phyloP scores from a whole-genome alignment of 2,113 vertebrate genomes.

The Mastomys coucha region DNA sequence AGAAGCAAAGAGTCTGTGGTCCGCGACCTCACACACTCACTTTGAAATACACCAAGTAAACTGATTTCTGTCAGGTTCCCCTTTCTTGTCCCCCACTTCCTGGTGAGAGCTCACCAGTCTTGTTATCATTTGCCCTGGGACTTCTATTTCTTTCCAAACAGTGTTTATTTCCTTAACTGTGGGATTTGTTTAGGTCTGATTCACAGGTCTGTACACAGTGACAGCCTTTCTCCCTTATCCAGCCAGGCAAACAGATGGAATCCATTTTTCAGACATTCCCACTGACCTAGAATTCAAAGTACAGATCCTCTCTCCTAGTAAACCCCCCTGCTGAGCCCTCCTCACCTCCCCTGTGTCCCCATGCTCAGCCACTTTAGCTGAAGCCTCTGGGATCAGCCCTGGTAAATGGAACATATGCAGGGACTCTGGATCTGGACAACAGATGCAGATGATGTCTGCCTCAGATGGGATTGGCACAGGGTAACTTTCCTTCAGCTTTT shows the following conservation, averaged over 20 bases:
- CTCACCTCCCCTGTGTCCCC: constrained; percentile 22
- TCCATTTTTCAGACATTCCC: constrained; percentile 66
- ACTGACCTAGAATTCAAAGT: constrained; percentile 70
- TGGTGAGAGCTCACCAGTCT: constrained; percentile 13
- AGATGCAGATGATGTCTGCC: constrained; percentile 17
- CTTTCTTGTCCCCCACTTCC: constrained; percentile 36
- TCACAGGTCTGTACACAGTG: constrained; percentile 33
- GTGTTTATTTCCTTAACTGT: constrained; percentile 38
- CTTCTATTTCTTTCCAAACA: constrained; percentile 46
- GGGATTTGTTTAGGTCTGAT: constrained; percentile 66
- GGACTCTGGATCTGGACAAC: constrained; percentile 56
- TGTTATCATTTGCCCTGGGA: constrained; percentile 60
- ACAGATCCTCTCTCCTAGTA: not conserved
- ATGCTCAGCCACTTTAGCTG: constrained; percentile 6
- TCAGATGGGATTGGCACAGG: not conserved
- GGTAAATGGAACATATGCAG: constrained; percentile 31
- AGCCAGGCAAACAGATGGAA: constrained; percentile 59
- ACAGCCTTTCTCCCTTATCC: constrained; percentile 4
- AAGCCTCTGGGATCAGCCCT: constrained; percentile 36
- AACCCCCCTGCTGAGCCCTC: not conserved
- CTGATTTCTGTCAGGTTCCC: not conserved
- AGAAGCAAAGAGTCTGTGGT: constrained; percentile 11
- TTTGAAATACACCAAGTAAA: not conserved
- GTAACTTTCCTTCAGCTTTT: not conserved
- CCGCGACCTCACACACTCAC: not conserved